Percentiles rank a stretch among this genome's conserved stretches.
These are phyloP conservation scores for Pachydiplax longipennis DNA, from an alignment of 2,888 invertebrate genomes.

Conservation along the genomic window DNA sequence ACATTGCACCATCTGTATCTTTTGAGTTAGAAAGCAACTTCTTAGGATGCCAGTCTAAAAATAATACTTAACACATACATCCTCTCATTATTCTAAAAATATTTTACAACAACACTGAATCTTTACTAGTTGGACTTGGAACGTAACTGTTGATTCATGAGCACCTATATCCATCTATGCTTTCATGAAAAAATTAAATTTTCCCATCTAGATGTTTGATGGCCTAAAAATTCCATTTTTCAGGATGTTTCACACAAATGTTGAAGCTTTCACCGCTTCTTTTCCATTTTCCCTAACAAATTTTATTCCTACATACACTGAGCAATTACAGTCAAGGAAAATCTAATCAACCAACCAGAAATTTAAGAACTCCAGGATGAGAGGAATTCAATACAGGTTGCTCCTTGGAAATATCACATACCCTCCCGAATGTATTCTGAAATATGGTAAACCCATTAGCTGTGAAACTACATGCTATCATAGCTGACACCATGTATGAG, in stretches of 20 bases:
- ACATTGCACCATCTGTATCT: constrained; percentile 34
- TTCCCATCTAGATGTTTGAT: constrained; percentile 4
- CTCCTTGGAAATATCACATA: constrained; percentile 39
- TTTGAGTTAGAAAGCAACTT: constrained; percentile 37
- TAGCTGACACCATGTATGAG: neutral
- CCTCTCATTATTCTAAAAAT: constrained; percentile 20
- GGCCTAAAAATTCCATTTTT: neutral
- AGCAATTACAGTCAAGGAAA: constrained; percentile 14
- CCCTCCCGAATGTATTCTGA: constrained; percentile 12
- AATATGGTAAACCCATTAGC: neutral
- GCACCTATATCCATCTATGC: constrained; percentile 14
- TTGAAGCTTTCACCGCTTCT: neutral
- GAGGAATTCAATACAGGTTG: constrained; percentile 32
- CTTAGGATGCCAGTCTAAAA: constrained; percentile 29
- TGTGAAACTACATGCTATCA: constrained; percentile 17
- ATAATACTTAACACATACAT: constrained; percentile 30
- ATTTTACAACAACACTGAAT: constrained; percentile 42
- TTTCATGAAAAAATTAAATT: neutral
- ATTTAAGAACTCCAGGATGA: neutral
- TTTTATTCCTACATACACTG: neutral
- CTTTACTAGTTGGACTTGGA: constrained; percentile 42
- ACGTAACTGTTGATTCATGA: constrained; percentile 42
- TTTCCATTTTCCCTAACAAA: neutral
- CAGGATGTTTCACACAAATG: neutral
- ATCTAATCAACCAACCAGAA: neutral